Evolutionary conservation across 2,113 vertebrate genomes (phyloP), one percentile per base, ranked within the genome.

Genomic region (Callorhinus ursinus): DNA sequence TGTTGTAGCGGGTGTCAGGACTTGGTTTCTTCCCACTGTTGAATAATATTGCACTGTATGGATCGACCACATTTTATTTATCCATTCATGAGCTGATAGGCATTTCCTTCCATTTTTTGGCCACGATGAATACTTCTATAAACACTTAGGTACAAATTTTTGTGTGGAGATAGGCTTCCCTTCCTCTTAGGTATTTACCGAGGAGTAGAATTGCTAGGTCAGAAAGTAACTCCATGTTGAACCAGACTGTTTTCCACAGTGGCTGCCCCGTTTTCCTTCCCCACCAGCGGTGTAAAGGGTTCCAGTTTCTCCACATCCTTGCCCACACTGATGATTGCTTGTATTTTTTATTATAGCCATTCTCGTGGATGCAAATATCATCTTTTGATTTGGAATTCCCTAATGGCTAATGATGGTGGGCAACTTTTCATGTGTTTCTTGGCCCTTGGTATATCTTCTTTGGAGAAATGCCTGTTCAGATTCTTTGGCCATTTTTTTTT

Each of bases 381-480:
- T 72, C 8, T 81, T 93, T 88, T 46, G 57, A 88, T 93, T 84
- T 91, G 59, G 26, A 63, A 59, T 93, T 96, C 55, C 57, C 26
- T 57, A 13, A 24, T 26, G 69, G 61, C 69, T 59, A 67, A 12
- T 65, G 93, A 33, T 15, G 46, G 26, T 91, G 59, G 57, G n/a
- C 36, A 22, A 83, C 57, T 57, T 93, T 84, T 67, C 46, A 26
- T 51, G 49, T 65, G 19, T 39, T 72, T 92, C 28, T 51, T 59
- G 22, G 49, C 21, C n/a, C 59, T 7, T 81, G n/a, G n/a, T 46
- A 28, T 55, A 18, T 72, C 63, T 83, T 72, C 61, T 72, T 88
- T 39, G 53, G 67, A 94, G 46, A 77, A 87, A 65, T 53, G 65
- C 65, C 87, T 55, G 1, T 82, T 83, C 53, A 51, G 31, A 28